These are phyloP conservation scores for Pomatostomus ruficeps DNA, from an alignment of 2,113 vertebrate species.

Conservation along the genomic window DNA sequence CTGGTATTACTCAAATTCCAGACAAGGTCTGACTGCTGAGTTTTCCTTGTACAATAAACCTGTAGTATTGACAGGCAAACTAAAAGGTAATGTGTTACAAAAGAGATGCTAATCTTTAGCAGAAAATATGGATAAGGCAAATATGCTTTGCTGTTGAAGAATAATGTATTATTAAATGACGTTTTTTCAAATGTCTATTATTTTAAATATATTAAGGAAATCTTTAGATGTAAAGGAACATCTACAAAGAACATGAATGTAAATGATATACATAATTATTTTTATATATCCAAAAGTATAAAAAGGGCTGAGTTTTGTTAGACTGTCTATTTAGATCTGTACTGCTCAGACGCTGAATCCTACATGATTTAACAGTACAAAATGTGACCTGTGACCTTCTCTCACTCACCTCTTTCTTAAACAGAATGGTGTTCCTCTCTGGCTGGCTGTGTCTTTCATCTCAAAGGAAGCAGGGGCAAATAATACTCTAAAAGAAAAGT, in stretches of 20 bases:
- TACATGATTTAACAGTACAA: background rate
- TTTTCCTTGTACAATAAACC: background rate
- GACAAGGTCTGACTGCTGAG: conserved; percentile 24
- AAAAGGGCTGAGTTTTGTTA: background rate
- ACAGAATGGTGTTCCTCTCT: background rate
- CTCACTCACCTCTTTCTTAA: background rate
- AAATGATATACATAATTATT: background rate
- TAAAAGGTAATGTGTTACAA: background rate
- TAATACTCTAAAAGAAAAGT: background rate
- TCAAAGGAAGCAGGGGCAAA: background rate
- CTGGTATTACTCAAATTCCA: conserved; percentile 52
- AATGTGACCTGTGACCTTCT: background rate
- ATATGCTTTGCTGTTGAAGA: background rate
- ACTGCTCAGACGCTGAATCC: background rate
- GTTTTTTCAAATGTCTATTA: background rate
- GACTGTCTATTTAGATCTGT: background rate
- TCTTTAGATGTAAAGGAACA: background rate
- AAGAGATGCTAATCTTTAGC: background rate
- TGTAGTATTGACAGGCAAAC: background rate
- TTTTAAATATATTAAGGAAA: background rate
- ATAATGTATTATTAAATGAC: background rate
- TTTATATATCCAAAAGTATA: background rate
- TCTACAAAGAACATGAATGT: background rate
- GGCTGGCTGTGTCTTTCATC: background rate
- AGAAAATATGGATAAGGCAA: background rate